Base-by-base conservation (phyloP, 2,888 invertebrate species). In the Calliopum simillimum region DNA sequence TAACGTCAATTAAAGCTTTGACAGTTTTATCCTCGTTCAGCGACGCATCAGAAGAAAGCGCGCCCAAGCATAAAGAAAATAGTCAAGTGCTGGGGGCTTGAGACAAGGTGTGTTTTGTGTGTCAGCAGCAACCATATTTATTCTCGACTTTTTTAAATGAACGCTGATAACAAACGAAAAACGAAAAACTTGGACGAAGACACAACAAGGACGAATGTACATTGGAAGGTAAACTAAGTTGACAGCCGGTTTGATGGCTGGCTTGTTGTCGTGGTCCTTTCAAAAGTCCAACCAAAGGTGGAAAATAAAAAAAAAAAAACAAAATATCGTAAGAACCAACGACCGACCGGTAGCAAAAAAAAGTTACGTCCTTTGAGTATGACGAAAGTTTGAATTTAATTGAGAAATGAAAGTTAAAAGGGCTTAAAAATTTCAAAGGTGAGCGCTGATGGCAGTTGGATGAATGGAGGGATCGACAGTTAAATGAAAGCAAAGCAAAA, bases 361-460 rank as follows among this genome's bases (percentile, higher is more conserved):
- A 21, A 53, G 13, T 13, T 12, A 4, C 16, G 23, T 53, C 53
- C 53, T 53, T 53, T 21, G 23, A 53, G 19, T 23, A 33, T 33
- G 33, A 53, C 53, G 53, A 23, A 21, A 53, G 53, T 53, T 53
- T 53, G 53, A 23, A 53, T 23, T 53, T 53, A 53, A 53, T 53
- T 53, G 53, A 53, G 19, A 53, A 53, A 21, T 13, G 23, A 53
- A 53, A 33, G 33, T 33, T 33, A 33, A 33, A 6, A 23, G 23
- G 19, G 21, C 23, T 53, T 19, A 23, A 53, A 33, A 33, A 33
- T 33, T 23, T 23, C 21, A 19, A 23, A 19, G 23, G 21, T 53
- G 21, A 14, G 53, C n/a, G n/a, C 53, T 23, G 16, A 51, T 16
- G 51, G 23, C 13, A 23, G 14, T 5, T 2, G 53, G 23, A 23